A percentile compares a stretch with the other conserved stretches of the same genome.
Conservation (phyloP, 2,113 vertebrate species). For the Tapirus terrestris region DNA sequence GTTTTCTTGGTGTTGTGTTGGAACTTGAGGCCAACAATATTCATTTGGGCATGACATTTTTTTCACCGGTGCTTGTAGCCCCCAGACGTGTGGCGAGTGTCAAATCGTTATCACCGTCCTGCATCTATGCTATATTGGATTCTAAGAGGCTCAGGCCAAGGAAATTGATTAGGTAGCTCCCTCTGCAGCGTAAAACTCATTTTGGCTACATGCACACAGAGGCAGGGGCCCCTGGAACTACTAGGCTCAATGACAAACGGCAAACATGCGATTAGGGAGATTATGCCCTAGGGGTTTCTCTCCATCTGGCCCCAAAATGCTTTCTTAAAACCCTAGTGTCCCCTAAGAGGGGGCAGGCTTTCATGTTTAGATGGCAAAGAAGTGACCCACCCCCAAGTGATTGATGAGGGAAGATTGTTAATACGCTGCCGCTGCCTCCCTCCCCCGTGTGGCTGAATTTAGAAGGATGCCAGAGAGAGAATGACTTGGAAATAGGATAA, state of each 20-base stretch:
- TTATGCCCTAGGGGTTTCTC: conserved; percentile 42
- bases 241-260: conserved; percentile 49
- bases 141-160: conserved; percentile 78
- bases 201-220: accelerated
- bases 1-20: conserved; percentile 76
- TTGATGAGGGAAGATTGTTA: conserved; percentile 45
- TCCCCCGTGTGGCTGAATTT: not conserved
- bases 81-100: conserved; percentile 76
- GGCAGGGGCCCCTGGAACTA: not conserved
- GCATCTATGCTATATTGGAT: conserved; percentile 79
- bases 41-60: conserved; percentile 80
- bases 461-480: conserved; percentile 55
- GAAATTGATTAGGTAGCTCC: conserved; percentile 80
- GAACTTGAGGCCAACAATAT: conserved; percentile 80
- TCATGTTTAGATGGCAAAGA: conserved; percentile 65
- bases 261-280: conserved; percentile 70
- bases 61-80: conserved; percentile 60
- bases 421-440: conserved; percentile 45
- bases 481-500: not conserved
- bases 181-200: conserved; percentile 44
- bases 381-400: conserved; percentile 60
- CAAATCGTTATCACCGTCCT: conserved; percentile 75
- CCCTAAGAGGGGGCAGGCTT: conserved; percentile 51
- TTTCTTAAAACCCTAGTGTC: not conserved
- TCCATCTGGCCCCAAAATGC: conserved; percentile 38